Base-by-base conservation (phyloP, 2,113 vertebrate genomes). In the Pelvicachromis taeniatus region DNA sequence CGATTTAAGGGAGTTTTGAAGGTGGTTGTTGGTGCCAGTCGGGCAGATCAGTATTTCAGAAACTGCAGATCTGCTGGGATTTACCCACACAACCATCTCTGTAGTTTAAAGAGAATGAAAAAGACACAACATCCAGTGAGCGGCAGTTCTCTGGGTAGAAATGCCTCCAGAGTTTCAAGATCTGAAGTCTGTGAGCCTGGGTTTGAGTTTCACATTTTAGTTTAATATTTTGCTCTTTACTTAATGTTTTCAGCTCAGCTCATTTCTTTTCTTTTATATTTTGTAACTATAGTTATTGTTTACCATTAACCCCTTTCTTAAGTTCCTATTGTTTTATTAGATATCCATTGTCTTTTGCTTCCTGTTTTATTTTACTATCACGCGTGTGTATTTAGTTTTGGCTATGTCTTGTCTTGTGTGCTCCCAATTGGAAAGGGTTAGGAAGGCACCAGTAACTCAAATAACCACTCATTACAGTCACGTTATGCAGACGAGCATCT, bases 1-100 rank as follows among this genome's bases (percentile, higher is more conserved):
- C 16, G 0, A 0, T 65, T 23, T 40, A 65, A 65, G 35, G 0
- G 12, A 21, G 19, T 65, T 65, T 65, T 14, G 21, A 45, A 26
- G 2, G 21, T 68, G 38, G 38, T 26, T 68, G 63, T 10, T 16
- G 38, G 1, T 45, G 63, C n/a, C 63, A 68, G 63, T 42, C 4
- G 13, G 63, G 8, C 63, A 26, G 12, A 23, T 68, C 63, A 26
- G 7, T 42, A 68, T 68, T 68, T 42, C 38, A 68, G 0, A 68
- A 68, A 68, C 63, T 68, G 35, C 35, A 42, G 63, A 68, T 68
- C 38, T 2, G 23, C 63, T 45, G 38, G 21, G 21, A 68, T 45
- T 68, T 68, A 42, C 13, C n/a, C 38, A 68, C 38, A 68, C 5
- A 16, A 42, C 1, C 11, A 45, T 42, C 38, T 68, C 21, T 45